Base-by-base conservation (phyloP, 2,113 vertebrate genomes). In the Shinisaurus crocodilurus region DNA sequence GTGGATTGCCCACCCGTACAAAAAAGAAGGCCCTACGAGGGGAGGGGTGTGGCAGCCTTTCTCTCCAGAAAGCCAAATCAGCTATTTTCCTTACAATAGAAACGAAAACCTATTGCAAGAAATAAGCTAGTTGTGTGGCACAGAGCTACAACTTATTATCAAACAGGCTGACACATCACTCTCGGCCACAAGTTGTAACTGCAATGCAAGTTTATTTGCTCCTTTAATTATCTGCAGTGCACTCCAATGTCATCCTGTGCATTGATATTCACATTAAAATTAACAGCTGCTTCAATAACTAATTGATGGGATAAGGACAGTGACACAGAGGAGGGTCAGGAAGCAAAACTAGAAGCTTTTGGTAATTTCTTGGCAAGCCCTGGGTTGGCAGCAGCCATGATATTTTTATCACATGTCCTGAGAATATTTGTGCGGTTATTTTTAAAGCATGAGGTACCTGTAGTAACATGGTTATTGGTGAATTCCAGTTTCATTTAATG, bases 291-390 rank as follows among this genome's bases (percentile, higher is more conserved):
- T 72, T 92, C 88, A 82, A 37, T 8, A 60, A 83, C 86, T 2
- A 74, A 90, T 86, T 18, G 10, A 0, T 0, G 13, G 0, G 90
- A 12, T 72, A 45, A 67, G 88, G 77, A 9, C 1, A 27, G 76
- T 29, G 57, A 75, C 69, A 82, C 83, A 70, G 69, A 92, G 74
- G 45, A 75, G 85, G 75, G 54, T 77, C 76, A 93, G 6, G 34
- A 90, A 81, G 69, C 67, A 81, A 70, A 0, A 12, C 9, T 37
- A 29, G 75, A 0, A 72, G 60, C 50, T 60, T 89, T 43, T 67
- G 74, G 0, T 77, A 37, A 89, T 72, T 65, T 0, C 45, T 70
- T 29, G n/a, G 69, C 69, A 86, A 74, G 85, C 23, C 45, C 6
- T 37, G 43, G 16, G 2, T 7, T 85, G 67, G 67, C 84, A 85